A percentile compares a stretch with the other conserved stretches of the same genome.
Conservation (phyloP, 2,797 vertebrate genomes). For the Anas capensis region DNA sequence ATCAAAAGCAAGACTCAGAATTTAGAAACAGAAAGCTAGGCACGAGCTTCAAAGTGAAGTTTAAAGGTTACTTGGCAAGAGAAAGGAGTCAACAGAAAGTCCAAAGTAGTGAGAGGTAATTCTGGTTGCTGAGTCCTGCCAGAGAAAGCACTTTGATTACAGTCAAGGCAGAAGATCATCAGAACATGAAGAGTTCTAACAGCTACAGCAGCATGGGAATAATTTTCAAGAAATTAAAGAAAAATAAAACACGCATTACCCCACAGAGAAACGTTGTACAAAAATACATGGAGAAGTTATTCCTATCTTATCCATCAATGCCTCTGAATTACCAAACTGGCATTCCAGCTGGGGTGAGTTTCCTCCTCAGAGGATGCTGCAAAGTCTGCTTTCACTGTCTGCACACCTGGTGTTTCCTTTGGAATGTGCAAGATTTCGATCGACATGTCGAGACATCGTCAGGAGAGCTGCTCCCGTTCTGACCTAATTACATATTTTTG, state of each 20-base stretch:
- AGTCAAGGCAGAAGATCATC: background rate
- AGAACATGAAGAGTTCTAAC: background rate
- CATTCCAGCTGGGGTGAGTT: background rate
- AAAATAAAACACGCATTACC: background rate
- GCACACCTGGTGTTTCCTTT: slow-evolving; percentile 36
- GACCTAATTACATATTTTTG: slow-evolving; percentile 38
- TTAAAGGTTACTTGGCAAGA: slow-evolving; percentile 15
- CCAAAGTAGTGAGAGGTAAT: background rate
- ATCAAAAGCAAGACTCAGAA: background rate
- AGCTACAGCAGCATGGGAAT: background rate
- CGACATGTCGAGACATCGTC: slow-evolving; percentile 1
- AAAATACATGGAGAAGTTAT: background rate
- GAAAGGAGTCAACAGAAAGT: background rate
- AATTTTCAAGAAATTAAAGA: background rate
- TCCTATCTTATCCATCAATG: background rate
- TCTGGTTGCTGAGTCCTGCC: background rate
- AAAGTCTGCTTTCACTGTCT: background rate
- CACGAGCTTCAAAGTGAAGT: slow-evolving; percentile 15
- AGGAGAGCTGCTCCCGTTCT: slow-evolving; percentile 22
- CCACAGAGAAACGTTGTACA: background rate
- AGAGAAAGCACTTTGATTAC: background rate
- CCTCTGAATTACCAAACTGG: background rate
- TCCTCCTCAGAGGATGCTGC: background rate
- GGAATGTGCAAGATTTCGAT: slow-evolving; percentile 29
- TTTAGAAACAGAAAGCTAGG: slow-evolving; percentile 24